A percentile compares a stretch with the other conserved stretches of the same genome.
Evolutionary conservation across 2,113 vertebrate genomes (phyloP).

Genomic region (Chaetura pelagica): DNA sequence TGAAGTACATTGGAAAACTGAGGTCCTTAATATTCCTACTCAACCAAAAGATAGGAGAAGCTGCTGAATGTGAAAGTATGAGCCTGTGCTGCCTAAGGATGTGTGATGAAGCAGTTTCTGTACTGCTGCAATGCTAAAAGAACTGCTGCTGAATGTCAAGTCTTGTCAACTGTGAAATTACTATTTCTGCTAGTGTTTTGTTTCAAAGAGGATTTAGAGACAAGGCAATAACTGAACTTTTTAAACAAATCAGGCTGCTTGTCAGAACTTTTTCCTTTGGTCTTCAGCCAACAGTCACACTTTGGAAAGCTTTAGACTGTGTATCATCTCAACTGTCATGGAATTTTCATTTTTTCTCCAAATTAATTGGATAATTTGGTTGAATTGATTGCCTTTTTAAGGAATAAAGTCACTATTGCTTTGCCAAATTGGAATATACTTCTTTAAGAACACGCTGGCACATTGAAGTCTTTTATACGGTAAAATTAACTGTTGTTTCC

Average conservation of each 20-base stretch:
- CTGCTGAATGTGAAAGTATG: not conserved
- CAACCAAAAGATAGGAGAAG: not conserved
- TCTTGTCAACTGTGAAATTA: conserved; percentile 69
- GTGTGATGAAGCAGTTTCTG: not conserved
- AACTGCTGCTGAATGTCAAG: conserved; percentile 23
- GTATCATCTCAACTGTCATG: not conserved
- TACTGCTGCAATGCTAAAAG: not conserved
- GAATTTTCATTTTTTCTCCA: not conserved
- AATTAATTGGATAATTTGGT: not conserved
- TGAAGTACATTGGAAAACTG: not conserved
- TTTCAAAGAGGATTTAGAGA: conserved; percentile 23
- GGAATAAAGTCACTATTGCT: not conserved
- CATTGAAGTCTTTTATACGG: not conserved
- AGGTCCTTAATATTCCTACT: not conserved
- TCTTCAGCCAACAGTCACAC: not conserved
- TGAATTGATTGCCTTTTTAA: not conserved
- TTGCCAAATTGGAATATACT: not conserved
- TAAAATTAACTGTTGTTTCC: not conserved
- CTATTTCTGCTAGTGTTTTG: conserved; percentile 61
- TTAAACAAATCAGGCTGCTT: not conserved
- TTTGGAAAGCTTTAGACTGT: not conserved
- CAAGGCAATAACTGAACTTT: conserved; percentile 42
- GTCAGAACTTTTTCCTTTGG: conserved; percentile 20
- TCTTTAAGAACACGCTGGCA: not conserved
- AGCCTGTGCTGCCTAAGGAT: not conserved